These are phyloP conservation scores for Epinephelus malabaricus DNA, from an alignment of 2,797 vertebrate species.

Conservation along the genomic window DNA sequence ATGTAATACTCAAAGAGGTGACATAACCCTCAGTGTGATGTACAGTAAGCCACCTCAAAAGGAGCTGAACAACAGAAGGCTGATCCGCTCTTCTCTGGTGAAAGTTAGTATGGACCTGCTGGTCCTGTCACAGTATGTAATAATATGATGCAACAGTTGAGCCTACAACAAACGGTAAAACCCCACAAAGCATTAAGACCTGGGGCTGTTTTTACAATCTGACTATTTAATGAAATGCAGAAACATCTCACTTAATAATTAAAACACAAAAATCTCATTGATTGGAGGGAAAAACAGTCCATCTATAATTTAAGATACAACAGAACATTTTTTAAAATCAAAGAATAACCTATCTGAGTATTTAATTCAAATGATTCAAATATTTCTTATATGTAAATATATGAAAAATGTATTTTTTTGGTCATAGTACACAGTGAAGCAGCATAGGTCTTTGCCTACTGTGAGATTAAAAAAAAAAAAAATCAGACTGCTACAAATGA, in stretches of 20 bases:
- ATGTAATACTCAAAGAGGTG: slow-evolving; percentile 55
- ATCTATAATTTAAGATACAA: slow-evolving; percentile 9
- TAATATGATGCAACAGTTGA: background rate
- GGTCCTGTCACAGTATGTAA: slow-evolving; percentile 43
- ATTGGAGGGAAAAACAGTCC: background rate
- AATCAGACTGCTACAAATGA: background rate
- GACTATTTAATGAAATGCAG: slow-evolving; percentile 5
- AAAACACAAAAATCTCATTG: background rate
- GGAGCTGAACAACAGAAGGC: slow-evolving; percentile 8
- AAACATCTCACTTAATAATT: background rate
- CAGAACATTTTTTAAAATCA: background rate
- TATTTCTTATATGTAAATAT: background rate
- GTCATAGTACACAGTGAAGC: slow-evolving; percentile 7
- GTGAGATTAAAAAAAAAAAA: background rate
- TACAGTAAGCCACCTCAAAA: slow-evolving; percentile 15
- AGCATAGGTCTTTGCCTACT: background rate
- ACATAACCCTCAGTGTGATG: slow-evolving; percentile 23
- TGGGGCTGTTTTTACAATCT: background rate
- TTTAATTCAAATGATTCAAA: slow-evolving; percentile 22
- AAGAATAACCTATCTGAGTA: slow-evolving; percentile 18
- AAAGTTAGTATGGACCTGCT: slow-evolving; percentile 19
- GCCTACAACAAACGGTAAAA: background rate
- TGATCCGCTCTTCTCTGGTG: slow-evolving; percentile 17
- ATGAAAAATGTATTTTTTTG: slow-evolving; percentile 1
- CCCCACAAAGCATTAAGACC: background rate